Percentiles rank a stretch among this genome's conserved stretches.
These are phyloP conservation scores for Tadarida brasiliensis DNA, from an alignment of 2,797 vertebrate genomes.

Conservation along the genomic window DNA sequence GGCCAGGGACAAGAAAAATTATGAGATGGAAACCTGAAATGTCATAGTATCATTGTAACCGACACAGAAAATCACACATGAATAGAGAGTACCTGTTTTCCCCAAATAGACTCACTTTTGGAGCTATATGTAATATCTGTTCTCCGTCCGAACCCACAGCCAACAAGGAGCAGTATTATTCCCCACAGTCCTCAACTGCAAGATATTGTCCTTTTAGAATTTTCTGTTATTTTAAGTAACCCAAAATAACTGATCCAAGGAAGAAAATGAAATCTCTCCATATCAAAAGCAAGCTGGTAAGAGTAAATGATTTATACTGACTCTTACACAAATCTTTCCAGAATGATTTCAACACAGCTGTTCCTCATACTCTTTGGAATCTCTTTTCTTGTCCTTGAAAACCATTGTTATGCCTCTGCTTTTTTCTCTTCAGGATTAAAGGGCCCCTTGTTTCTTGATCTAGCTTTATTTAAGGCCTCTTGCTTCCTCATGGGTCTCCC, in stretches of 20 bases:
- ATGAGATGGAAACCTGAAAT: not conserved
- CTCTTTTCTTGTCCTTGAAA: slow-evolving; percentile 35
- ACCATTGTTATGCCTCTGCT: not conserved
- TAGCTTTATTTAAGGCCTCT: not conserved
- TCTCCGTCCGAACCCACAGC: not conserved
- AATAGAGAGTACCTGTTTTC: not conserved
- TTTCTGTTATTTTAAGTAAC: slow-evolving; percentile 41
- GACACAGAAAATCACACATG: not conserved
- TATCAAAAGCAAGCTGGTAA: slow-evolving; percentile 48
- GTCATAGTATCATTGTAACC: not conserved
- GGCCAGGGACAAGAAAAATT: not conserved
- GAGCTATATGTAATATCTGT: not conserved
- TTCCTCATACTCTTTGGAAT: not conserved
- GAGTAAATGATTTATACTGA: not conserved
- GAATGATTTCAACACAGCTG: not conserved
- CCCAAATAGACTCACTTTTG: not conserved
- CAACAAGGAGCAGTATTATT: not conserved
- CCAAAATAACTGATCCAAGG: not conserved
- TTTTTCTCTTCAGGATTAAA: slow-evolving; percentile 43
- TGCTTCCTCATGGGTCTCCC: not conserved
- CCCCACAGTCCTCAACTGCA: not conserved
- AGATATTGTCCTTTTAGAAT: not conserved
- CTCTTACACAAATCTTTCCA: slow-evolving; percentile 35
- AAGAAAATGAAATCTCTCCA: slow-evolving; percentile 45
- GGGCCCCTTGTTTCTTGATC: not conserved